A percentile compares a stretch with the other conserved stretches of the same genome.
These are phyloP conservation scores for Sciurus carolinensis DNA, from an alignment of 2,797 vertebrate genomes.

Conservation along the genomic window DNA sequence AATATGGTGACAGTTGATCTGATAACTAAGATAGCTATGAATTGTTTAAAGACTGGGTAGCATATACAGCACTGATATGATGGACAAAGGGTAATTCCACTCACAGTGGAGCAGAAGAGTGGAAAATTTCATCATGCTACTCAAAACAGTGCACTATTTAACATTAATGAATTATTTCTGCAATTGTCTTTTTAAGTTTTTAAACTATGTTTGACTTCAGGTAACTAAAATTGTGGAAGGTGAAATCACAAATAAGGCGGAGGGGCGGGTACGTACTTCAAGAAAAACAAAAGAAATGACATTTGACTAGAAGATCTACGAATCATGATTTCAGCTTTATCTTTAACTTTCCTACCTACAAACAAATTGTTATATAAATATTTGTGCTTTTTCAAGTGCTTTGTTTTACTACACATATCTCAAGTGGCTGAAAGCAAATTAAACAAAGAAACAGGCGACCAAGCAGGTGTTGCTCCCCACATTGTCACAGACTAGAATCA, in stretches of 20 bases:
- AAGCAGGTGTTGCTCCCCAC: background rate
- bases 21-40: background rate
- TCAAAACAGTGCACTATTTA: background rate
- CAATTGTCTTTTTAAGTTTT: background rate
- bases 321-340: background rate
- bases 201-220: background rate
- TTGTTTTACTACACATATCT: background rate
- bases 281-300: background rate
- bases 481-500: background rate
- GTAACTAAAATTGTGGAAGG: background rate
- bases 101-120: no score
- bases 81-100: background rate
- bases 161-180: background rate
- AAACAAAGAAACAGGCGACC: background rate
- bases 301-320: background rate
- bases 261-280: background rate
- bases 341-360: background rate
- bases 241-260: background rate
- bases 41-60: background rate
- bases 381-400: background rate
- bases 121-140: background rate
- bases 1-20: background rate
- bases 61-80: background rate
- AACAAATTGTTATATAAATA: background rate
- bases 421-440: slow-evolving; percentile 23